Conservation (phyloP, 2,797 vertebrate genomes). For the Argentina silus region DNA sequence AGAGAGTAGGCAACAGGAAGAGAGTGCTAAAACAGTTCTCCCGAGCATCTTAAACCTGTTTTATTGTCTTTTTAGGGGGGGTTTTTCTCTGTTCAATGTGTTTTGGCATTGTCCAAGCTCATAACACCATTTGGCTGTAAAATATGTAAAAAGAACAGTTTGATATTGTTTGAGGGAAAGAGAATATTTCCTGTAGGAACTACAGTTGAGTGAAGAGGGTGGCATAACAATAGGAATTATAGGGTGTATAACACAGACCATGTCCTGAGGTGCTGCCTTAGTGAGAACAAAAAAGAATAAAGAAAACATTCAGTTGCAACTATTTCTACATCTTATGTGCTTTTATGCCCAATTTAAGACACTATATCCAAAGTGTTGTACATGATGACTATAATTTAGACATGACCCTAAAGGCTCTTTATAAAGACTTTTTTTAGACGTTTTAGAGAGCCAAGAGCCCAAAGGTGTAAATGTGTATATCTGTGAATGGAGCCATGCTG, state of each 20-base stretch:
- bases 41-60: conserved; percentile 74
- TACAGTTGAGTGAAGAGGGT: conserved; percentile 57
- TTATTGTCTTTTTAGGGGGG: conserved; percentile 75
- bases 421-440: neutral
- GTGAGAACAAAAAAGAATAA: conserved; percentile 54
- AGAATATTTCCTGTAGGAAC: conserved; percentile 62
- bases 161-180: conserved; percentile 62
- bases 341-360: neutral
- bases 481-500: conserved; percentile 6
- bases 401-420: neutral
- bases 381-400: too few relatives aligned
- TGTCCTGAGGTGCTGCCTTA: conserved; percentile 51
- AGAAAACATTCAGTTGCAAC: neutral
- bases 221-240: conserved; percentile 59
- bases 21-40: conserved; percentile 73
- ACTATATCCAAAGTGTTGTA: neutral
- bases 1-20: conserved; percentile 72
- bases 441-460: neutral
- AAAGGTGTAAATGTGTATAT: neutral
- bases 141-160: conserved; percentile 62
- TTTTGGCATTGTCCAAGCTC: conserved; percentile 67
- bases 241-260: conserved; percentile 50
- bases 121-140: conserved; percentile 67
- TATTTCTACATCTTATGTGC: neutral
- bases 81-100: conserved; percentile 61